Conservation (phyloP, 1,140 invertebrate genomes). For the Drosophila malerkotliana region DNA sequence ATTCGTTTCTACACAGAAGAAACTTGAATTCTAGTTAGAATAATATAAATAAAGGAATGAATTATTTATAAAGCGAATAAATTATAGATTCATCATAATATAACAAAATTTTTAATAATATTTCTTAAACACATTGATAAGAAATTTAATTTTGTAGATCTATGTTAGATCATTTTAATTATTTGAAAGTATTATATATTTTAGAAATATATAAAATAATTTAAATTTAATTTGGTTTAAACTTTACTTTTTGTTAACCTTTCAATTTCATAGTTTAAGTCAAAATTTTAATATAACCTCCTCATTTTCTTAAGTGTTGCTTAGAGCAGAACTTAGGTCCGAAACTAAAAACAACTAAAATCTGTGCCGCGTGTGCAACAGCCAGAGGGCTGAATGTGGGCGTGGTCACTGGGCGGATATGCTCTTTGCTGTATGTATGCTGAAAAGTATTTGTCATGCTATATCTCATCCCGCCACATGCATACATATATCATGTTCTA, state of each 20-base stretch:
- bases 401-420: slow-evolving; percentile 32
- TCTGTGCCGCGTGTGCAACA: slow-evolving; percentile 55
- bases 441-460: slow-evolving; percentile 56
- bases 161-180: too few relatives aligned
- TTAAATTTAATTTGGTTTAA: too few relatives aligned
- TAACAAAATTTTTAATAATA: too few relatives aligned
- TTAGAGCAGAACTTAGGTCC: slow-evolving; percentile 44
- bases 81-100: too few relatives aligned
- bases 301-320: background rate
- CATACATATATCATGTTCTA: slow-evolving; percentile 35
- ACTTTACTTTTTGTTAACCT: too few relatives aligned
- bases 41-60: background rate
- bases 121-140: too few relatives aligned
- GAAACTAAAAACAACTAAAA: slow-evolving; percentile 56
- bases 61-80: background rate
- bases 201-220: too few relatives aligned
- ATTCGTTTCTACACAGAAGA: slow-evolving; percentile 1
- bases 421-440: slow-evolving; percentile 40
- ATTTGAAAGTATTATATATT: too few relatives aligned
- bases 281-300: background rate
- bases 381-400: slow-evolving; percentile 23
- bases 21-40: background rate
- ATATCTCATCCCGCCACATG: slow-evolving; percentile 44
- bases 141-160: too few relatives aligned
- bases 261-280: too few relatives aligned